phyloP scores from a whole-genome alignment of 2,113 vertebrate genomes.

The Polyodon spathula region DNA sequence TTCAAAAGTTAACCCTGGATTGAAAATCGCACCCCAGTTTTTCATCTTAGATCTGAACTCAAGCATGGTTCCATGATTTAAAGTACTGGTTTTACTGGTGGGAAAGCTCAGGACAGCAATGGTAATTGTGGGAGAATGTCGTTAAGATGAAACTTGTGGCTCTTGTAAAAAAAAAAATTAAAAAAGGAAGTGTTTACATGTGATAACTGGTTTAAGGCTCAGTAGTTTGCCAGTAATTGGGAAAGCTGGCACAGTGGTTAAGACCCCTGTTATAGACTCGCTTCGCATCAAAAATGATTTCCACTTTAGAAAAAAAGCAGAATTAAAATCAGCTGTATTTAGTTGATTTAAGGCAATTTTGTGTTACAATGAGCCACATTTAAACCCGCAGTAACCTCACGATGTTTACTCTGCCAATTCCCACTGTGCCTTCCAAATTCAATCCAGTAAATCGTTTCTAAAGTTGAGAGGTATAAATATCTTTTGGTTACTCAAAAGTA shows the following conservation, averaged over 20 bases:
- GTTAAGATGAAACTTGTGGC: slow-evolving; percentile 14
- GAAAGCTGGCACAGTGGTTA: slow-evolving; percentile 29
- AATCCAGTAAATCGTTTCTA: slow-evolving; percentile 48
- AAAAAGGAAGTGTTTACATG: slow-evolving; percentile 38
- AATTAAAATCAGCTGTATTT: slow-evolving; percentile 73
- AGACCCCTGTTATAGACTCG: slow-evolving; percentile 38
- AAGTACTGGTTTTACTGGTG: too few species aligned
- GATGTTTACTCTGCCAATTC: slow-evolving; percentile 61
- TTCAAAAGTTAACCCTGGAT: too few species aligned
- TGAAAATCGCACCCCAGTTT: too few species aligned
- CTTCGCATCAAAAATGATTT: slow-evolving; percentile 41
- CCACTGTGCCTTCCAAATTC: slow-evolving; percentile 57
- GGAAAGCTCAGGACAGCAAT: background rate
- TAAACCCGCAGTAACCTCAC: slow-evolving; percentile 69
- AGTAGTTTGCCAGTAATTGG: slow-evolving; percentile 49
- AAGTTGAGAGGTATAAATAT: slow-evolving; percentile 55
- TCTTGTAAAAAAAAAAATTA: slow-evolving; percentile 21
- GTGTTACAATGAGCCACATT: slow-evolving; percentile 59
- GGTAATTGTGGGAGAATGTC: slow-evolving; percentile 1
- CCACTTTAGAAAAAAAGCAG: slow-evolving; percentile 53
- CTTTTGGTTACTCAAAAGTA: slow-evolving; percentile 31
- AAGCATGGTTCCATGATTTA: too few species aligned
- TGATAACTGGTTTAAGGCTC: slow-evolving; percentile 50
- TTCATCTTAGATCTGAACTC: too few species aligned
- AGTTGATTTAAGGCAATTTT: slow-evolving; percentile 60